Evolutionary conservation across 1,140 invertebrate genomes (phyloP), one percentile per base, ranked within the genome.

Genomic region (Brachionus asplanchnoidis): DNA sequence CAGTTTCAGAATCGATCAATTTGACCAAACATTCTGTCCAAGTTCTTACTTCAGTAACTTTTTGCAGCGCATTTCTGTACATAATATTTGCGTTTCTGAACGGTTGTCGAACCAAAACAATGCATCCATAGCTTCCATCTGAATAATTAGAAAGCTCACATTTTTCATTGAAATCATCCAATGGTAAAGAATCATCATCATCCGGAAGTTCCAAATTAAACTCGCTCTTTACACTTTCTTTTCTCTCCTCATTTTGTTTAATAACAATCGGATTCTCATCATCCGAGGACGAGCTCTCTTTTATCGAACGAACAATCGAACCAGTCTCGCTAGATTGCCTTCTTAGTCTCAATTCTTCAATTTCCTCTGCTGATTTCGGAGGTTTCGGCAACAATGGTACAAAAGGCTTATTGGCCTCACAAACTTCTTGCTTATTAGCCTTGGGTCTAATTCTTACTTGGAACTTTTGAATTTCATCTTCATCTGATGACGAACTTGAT

Each of bases 141-240:
- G 56, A 65, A 46, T 65, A 82, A 36, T 68, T 40, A 1, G 32
- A 28, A 53, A 82, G 60, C 36, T 82, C 79, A 46, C 23, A 82
- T 60, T 82, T 82, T 26, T 82, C 79, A 68, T 82, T 82, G 65
- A 82, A 82, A 44, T 82, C 79, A 44, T 0, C 28, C 42, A 82
- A 65, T 4, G 79, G 79, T 46, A 82, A 65, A 2, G 79, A 82
- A 28, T 82, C 79, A 65, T 82, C 79, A 42, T 82, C 79, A 17
- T 82, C 79, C 11, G 79, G 79, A 20, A 82, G 53, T 20, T 82
- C 79, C n/a, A 82, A 68, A 46, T 82, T 82, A 44, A 82, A 82
- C 17, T 82, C 79, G 42, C 79, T 82, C 12, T 82, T 26, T 44
- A 65, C 42, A 44, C 36, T 44, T 23, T 40, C 40, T 68, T 82